phyloP scores from a whole-genome alignment of 2,797 vertebrate genomes.

The Crax fasciolata region DNA sequence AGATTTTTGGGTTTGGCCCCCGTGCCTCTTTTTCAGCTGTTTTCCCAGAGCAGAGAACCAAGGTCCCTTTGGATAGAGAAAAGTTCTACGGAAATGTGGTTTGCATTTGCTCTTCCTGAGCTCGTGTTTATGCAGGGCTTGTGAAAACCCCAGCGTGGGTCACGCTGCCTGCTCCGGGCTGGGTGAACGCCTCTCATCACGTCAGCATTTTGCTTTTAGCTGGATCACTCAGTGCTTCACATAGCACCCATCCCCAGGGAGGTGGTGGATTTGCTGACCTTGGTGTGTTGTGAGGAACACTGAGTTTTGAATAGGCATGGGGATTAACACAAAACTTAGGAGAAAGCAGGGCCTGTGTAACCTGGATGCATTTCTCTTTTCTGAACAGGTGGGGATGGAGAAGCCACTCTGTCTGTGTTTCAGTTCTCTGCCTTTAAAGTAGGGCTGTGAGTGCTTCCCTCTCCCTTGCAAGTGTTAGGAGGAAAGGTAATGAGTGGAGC shows the following conservation, averaged over 20 bases:
- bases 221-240: accelerated
- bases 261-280: neutral
- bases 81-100: conserved; percentile 28
- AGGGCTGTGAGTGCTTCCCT: accelerated
- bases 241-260: neutral
- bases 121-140: conserved; percentile 8
- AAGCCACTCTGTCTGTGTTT: neutral
- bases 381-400: neutral
- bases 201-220: accelerated
- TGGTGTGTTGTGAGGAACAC: neutral
- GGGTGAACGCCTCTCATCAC: accelerated
- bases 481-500: neutral
- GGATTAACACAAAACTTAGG: neutral
- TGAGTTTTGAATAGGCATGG: neutral
- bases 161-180: neutral
- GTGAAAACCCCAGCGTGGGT: neutral
- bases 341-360: neutral
- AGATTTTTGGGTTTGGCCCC: neutral
- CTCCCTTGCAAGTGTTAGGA: neutral
- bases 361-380: neutral
- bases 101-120: conserved; percentile 62
- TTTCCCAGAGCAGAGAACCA: conserved; percentile 20
- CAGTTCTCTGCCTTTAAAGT: neutral
- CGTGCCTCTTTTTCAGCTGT: conserved; percentile 35
- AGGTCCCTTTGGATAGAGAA: neutral